phyloP scores from a whole-genome alignment of 2,113 vertebrate genomes.

The Chionodraco myersi region DNA sequence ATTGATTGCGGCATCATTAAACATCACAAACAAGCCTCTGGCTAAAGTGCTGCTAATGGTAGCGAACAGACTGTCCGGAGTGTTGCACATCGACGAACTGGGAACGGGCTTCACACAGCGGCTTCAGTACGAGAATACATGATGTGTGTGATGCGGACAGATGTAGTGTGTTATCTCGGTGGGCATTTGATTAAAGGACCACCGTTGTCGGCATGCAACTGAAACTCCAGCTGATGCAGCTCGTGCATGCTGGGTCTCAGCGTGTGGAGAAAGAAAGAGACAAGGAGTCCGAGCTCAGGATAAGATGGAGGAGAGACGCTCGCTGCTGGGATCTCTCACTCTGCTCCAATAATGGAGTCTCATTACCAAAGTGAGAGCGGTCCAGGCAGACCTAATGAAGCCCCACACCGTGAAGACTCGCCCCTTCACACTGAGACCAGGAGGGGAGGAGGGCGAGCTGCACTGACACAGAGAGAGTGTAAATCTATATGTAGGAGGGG shows the following conservation, averaged over 20 bases:
- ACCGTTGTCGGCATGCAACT: conserved; percentile 10
- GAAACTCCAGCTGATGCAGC: conserved; percentile 54
- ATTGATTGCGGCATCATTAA: conserved; percentile 71
- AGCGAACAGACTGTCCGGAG: neutral
- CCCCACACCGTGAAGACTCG: conserved; percentile 64
- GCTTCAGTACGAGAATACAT: conserved; percentile 13
- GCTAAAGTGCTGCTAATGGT: neutral
- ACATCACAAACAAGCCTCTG: conserved; percentile 37
- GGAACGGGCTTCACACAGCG: neutral
- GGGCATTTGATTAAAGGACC: conserved; percentile 45
- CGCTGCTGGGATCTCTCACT: conserved; percentile 70
- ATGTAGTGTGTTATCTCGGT: conserved; percentile 1
- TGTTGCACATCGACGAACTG: conserved; percentile 8
- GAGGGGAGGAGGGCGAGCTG: conserved; percentile 19
- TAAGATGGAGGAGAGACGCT: conserved; percentile 29
- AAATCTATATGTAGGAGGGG: conserved; percentile 75
- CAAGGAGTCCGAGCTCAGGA: conserved; percentile 21
- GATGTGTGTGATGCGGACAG: neutral
- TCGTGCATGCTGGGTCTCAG: conserved; percentile 50
- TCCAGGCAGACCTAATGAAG: conserved; percentile 79
- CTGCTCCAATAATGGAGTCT: conserved; percentile 74
- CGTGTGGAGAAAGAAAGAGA: conserved; percentile 34
- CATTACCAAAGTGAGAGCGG: conserved; percentile 76
- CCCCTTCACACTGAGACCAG: conserved; percentile 36
- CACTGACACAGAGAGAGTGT: conserved; percentile 47